These are phyloP conservation scores for Cantharis flavilabris DNA, from an alignment of 2,888 invertebrate genomes.

Conservation along the genomic window DNA sequence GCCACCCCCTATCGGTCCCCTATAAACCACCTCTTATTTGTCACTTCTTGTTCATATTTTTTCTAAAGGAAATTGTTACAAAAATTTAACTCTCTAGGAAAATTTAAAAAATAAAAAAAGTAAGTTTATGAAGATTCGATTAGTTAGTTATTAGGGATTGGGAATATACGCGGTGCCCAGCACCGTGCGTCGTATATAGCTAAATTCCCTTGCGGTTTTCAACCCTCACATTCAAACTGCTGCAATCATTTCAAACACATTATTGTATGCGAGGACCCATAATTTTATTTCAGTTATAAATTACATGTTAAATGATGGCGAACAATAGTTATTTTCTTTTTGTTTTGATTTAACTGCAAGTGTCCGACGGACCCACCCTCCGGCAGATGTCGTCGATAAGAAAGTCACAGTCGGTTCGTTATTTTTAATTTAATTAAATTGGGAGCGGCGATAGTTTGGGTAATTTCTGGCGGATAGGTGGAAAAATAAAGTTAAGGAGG, in stretches of 20 bases:
- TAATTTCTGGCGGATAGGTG: too few species aligned
- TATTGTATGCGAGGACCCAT: slow-evolving; percentile 37
- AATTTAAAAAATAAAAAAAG: background rate
- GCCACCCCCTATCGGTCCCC: slow-evolving; percentile 45
- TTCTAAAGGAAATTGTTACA: background rate
- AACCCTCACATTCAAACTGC: slow-evolving; percentile 30
- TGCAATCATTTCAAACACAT: slow-evolving; percentile 41
- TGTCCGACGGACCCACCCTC: background rate
- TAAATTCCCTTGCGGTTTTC: slow-evolving; percentile 32
- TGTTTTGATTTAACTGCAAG: slow-evolving; percentile 7
- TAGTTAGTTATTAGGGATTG: background rate
- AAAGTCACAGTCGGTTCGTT: background rate
- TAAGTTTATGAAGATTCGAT: background rate
- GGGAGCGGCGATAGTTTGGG: too few species aligned
- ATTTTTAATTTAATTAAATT: background rate
- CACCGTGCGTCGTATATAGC: slow-evolving; percentile 13
- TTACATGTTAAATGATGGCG: slow-evolving; percentile 41
- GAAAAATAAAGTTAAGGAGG: slow-evolving; percentile 15
- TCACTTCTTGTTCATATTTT: slow-evolving; percentile 35
- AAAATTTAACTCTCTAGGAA: too few species aligned
- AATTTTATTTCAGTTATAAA: slow-evolving; percentile 40
- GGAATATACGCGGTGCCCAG: background rate
- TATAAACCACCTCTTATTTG: slow-evolving; percentile 45
- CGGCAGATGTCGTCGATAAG: background rate
- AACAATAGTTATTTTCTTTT: slow-evolving; percentile 27